phyloP scores from a whole-genome alignment of 1,140 invertebrate genomes.

The Pseudobourletiella spinata region DNA sequence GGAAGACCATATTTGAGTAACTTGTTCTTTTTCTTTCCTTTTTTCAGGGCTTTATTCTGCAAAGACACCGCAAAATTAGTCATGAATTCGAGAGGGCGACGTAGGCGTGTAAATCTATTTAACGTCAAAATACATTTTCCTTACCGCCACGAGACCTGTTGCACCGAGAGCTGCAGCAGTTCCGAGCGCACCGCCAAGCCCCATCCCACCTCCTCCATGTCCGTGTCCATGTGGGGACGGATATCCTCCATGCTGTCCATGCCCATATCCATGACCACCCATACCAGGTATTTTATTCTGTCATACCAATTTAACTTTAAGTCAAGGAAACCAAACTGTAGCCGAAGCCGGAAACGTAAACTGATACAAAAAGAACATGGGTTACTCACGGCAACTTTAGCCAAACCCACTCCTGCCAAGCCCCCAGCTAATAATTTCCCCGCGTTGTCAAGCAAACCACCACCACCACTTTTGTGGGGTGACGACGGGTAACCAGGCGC shows the following conservation, averaged over 20 bases:
- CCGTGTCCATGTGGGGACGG: conserved; percentile 16
- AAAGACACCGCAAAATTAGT: conserved; percentile 4
- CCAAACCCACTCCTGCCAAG: conserved; percentile 38
- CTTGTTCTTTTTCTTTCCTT: conserved; percentile 36
- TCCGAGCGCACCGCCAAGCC: conserved; percentile 32
- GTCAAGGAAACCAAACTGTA: no score
- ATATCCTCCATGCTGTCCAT: conserved; percentile 15
- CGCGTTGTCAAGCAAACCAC: conserved; percentile 35
- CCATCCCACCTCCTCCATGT: conserved; percentile 7
- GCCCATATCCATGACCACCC: conserved; percentile 14
- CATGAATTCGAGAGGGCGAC: not conserved
- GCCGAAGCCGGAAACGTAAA: no score
- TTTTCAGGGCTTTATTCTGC: conserved; percentile 28
- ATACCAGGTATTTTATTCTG: conserved; percentile 33
- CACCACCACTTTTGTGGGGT: conserved; percentile 8
- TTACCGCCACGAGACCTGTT: conserved; percentile 35
- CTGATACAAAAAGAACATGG: no score
- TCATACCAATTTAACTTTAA: conserved; percentile 8
- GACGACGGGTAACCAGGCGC: not conserved
- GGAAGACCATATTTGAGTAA: conserved; percentile 37
- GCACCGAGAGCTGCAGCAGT: conserved; percentile 34
- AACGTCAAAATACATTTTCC: not conserved
- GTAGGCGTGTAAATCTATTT: conserved; percentile 6
- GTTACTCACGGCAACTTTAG: conserved; percentile 23
- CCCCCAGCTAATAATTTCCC: conserved; percentile 38